phyloP scores from a whole-genome alignment of 1,140 invertebrate species.

The Drosophila persimilis region DNA sequence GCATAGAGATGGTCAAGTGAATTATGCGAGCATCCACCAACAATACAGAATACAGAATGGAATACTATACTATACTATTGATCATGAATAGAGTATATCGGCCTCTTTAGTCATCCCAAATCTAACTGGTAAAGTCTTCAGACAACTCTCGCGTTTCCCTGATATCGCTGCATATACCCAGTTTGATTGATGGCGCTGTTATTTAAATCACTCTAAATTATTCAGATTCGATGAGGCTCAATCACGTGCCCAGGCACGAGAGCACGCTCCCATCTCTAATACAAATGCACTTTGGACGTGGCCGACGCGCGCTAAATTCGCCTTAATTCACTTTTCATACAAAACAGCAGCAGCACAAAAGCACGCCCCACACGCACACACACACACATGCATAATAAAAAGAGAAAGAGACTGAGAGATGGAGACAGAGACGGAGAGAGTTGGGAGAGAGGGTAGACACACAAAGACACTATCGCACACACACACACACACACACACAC shows the following conservation, averaged over 20 bases:
- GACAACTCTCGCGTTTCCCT: too few relatives aligned
- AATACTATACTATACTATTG: too few relatives aligned
- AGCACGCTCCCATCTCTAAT: constrained; percentile 52
- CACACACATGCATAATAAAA: constrained; percentile 2
- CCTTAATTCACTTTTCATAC: constrained; percentile 81
- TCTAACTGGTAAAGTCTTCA: too few relatives aligned
- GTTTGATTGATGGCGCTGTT: neutral
- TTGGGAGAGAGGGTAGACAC: constrained; percentile 18
- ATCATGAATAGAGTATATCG: too few relatives aligned
- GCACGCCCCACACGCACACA: constrained; percentile 62
- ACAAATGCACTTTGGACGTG: constrained; percentile 81
- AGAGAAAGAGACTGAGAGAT: neutral
- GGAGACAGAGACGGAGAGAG: constrained; percentile 9
- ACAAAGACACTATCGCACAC: constrained; percentile 41
- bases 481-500: constrained; percentile 36
- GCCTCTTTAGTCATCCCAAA: too few relatives aligned
- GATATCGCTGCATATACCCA: neutral
- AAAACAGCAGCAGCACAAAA: constrained; percentile 77
- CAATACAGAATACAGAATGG: too few relatives aligned
- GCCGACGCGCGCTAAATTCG: constrained; percentile 76
- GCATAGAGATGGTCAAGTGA: constrained; percentile 42
- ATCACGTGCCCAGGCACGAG: constrained; percentile 39
- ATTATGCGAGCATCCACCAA: neutral
- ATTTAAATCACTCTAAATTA: constrained; percentile 26
- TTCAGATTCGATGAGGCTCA: constrained; percentile 27